Evolutionary conservation across 2,888 invertebrate species (phyloP), one percentile per base, ranked within the genome.

Genomic region (Odontocerum albicorne): DNA sequence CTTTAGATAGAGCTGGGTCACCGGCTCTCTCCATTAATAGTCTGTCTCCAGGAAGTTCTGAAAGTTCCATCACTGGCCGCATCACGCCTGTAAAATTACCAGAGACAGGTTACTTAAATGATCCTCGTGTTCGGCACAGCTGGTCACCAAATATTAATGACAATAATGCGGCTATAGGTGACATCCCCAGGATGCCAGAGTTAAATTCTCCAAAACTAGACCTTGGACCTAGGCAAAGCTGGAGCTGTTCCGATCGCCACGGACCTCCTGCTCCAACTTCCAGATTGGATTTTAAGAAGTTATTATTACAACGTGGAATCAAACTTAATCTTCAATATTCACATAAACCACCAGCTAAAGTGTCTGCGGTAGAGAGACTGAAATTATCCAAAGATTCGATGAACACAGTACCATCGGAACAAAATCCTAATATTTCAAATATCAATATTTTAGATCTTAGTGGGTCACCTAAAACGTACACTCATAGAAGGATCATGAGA

Each of bases 211-310:
- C 51, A 12, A 19, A 60, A 59, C 51, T 58, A 50, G 69, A 70
- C 64, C 53, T 71, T 55, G 66, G 76, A 66, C 66, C 68, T 3
- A 63, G 73, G 16, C 71, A 72, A 63, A 81, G 72, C 62, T 73
- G 73, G 72, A 70, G 80, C 17, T 86, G 86, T 63, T 83, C 82
- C 4, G 86, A 86, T 68, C 77, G 85, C 60, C 80, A 83, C 64
- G 84, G 84, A 1, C 75, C 66, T 33, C 70, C 82, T 1, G 83
- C 85, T 55, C 87, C 89, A 66, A 92, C 91, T 0, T 90, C 90
- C 1, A 79, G 92, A 57, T 77, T 89, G 66, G 92, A 92, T 71
- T 93, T 93, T 68, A 93, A 93, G 68, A 85, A 86, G 65, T 74
- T 92, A 10, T 74, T 92, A 17, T 73, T 92, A 27, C 87, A 90